Conservation (phyloP, 2,888 invertebrate genomes). For the Tetrapedia diversipes region DNA sequence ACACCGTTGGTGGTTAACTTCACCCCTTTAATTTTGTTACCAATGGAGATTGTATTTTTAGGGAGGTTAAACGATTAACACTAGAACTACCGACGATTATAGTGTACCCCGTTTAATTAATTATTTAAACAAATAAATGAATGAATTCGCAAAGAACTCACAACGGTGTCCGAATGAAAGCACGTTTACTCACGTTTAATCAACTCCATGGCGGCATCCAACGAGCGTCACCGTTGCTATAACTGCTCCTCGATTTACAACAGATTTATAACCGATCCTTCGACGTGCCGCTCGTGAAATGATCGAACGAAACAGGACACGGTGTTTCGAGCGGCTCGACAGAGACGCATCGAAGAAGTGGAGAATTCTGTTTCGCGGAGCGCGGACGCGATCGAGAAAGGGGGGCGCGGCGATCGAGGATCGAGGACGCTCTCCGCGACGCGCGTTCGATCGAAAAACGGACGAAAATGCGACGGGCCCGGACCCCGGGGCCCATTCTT, state of each 20-base stretch:
- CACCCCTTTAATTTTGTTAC: too few species aligned
- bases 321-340: too few species aligned
- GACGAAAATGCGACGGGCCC: constrained; percentile 62
- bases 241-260: too few species aligned
- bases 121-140: too few species aligned
- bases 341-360: not conserved
- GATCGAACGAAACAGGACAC: too few species aligned
- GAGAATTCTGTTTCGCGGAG: not conserved
- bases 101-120: too few species aligned
- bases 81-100: too few species aligned
- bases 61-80: too few species aligned
- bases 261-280: too few species aligned
- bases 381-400: not conserved
- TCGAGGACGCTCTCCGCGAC: not conserved
- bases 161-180: not conserved
- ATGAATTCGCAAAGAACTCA: too few species aligned
- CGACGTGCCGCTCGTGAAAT: not conserved
- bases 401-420: constrained; percentile 14
- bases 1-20: too few species aligned
- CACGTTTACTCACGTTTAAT: constrained; percentile 35
- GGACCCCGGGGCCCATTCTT: constrained; percentile 55
- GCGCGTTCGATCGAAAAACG: constrained; percentile 53
- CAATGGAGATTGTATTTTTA: too few species aligned
- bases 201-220: constrained; percentile 17
- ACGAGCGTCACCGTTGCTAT: not conserved